Percentiles rank a stretch among this genome's conserved stretches.
Conservation (phyloP, 2,797 vertebrate genomes). For the Cryptoprocta ferox region DNA sequence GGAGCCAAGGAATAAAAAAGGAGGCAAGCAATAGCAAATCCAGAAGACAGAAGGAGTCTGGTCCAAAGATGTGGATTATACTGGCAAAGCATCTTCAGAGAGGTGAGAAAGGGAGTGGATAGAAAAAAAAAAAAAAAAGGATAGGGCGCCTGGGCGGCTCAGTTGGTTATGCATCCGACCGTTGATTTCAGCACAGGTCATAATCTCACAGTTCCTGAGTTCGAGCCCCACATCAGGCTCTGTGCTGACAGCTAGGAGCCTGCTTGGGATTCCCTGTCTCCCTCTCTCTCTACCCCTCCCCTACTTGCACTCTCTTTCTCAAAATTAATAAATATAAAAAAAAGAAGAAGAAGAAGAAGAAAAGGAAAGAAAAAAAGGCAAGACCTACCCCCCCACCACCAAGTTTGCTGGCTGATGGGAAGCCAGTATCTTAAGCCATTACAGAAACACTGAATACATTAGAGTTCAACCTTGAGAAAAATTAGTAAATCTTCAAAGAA, state of each 20-base stretch:
- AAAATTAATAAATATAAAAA: too few relatives aligned
- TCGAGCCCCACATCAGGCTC: too few relatives aligned
- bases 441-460: neutral
- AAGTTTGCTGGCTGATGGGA: neutral
- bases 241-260: too few relatives aligned
- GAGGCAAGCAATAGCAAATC: neutral
- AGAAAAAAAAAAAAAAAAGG: neutral
- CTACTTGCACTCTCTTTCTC: too few relatives aligned
- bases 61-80: neutral
- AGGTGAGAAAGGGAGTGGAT: neutral
- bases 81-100: neutral
- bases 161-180: too few relatives aligned
- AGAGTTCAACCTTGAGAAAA: neutral
- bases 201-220: too few relatives aligned
- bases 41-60: neutral
- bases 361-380: neutral
- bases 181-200: too few relatives aligned
- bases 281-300: too few relatives aligned
- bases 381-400: neutral
- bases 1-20: neutral
- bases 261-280: too few relatives aligned
- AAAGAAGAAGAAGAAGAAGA: neutral
- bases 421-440: neutral
- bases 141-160: too few relatives aligned
- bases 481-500: neutral